Evolutionary conservation across 2,113 vertebrate genomes (phyloP).

Genomic region (Ranitomeya variabilis): DNA sequence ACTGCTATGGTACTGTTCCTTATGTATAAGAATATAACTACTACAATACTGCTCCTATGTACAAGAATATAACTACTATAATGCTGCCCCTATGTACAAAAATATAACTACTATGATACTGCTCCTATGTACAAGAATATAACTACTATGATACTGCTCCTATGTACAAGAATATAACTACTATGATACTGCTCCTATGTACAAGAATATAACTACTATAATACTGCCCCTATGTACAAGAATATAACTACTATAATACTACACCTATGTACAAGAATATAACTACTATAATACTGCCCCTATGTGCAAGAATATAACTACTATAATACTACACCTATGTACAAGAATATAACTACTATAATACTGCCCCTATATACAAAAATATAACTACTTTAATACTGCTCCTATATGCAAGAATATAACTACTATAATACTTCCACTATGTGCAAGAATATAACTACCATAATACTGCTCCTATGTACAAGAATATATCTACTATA

Average conservation of each 20-base stretch:
- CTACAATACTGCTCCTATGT: background rate
- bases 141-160: too few relatives aligned
- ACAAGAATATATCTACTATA: background rate
- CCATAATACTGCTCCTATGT: background rate
- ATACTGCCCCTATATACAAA: background rate
- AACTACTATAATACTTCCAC: background rate
- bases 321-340: background rate
- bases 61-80: background rate
- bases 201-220: too few relatives aligned
- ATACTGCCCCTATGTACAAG: too few relatives aligned
- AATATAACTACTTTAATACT: conserved; percentile 21
- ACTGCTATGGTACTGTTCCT: background rate
- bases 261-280: background rate
- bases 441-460: background rate
- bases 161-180: too few relatives aligned
- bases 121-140: too few relatives aligned
- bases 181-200: too few relatives aligned
- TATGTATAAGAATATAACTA: background rate
- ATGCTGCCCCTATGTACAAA: background rate
- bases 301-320: background rate
- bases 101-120: too few relatives aligned
- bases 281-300: background rate
- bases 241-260: too few relatives aligned
- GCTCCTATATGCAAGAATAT: background rate
- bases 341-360: background rate